Base-by-base conservation (phyloP, 2,797 vertebrate species). In the Enteromius radiatus region DNA sequence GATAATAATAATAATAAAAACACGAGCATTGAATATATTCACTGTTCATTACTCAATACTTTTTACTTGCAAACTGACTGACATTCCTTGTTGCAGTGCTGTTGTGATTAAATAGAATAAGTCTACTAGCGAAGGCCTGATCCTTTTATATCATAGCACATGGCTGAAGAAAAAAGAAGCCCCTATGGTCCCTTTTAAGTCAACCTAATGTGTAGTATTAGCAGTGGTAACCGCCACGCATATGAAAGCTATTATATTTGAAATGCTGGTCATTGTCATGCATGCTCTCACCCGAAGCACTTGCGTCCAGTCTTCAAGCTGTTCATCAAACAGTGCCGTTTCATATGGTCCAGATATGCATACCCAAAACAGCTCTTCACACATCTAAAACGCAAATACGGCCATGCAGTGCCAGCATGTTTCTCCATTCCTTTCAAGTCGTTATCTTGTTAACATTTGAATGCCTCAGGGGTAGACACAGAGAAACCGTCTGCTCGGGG, bases 391-490 rank as follows among this genome's bases (percentile, higher is more conserved):
- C 78, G 77, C 78, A 74, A 71, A 86, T 45, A 49, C 69, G 47
- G 80, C 67, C 80, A 61, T 59, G 23, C 64, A 52, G 63, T 9
- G 78, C 69, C 59, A 68, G 80, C 23, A 45, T 88, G 82, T 19
- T 73, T 79, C 71, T 49, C 54, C 8, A 19, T 21, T 19, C 79
- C 86, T 89, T 89, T 90, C 86, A 88, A 88, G 87, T 83, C 52
- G 63, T 89, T 91, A 89, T 90, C 88, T 88, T 83, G 82, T 89
- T 88, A 88, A 82, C 86, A 88, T 90, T 91, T 88, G 69, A 87
- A 89, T 81, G 78, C 84, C 84, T 65, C 33, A 36, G 52, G 81
- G 84, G 76, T 73, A 74, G 74, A 76, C 76, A 43, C 71, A 74
- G 75, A 67, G 47, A 71, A 79, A 31, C 36, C 41, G 56, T 78